A percentile compares a stretch with the other conserved stretches of the same genome.
These are phyloP conservation scores for Nycticryphes semicollaris DNA, from an alignment of 2,113 vertebrate species.

Conservation along the genomic window DNA sequence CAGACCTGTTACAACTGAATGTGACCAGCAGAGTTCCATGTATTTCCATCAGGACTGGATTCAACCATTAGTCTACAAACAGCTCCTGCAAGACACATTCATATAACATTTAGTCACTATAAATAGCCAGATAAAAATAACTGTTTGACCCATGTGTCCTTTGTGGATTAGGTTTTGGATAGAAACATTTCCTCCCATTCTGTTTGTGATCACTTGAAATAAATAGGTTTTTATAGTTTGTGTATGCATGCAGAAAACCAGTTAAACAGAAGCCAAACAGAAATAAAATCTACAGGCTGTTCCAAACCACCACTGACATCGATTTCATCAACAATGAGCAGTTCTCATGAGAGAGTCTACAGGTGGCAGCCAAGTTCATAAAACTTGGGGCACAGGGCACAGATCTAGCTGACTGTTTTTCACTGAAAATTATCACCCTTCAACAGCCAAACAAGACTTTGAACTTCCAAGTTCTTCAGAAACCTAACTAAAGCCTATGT, in stretches of 20 bases:
- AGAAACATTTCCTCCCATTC: constrained; percentile 22
- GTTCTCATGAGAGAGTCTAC: background rate
- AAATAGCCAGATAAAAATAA: constrained; percentile 23
- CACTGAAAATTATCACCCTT: background rate
- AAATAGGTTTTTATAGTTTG: constrained; percentile 15
- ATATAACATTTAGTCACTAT: background rate
- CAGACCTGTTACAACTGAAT: background rate
- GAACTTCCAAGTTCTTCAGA: background rate
- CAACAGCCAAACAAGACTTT: background rate
- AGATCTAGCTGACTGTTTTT: background rate
- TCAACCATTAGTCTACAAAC: background rate
- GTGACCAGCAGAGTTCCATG: background rate
- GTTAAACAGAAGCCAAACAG: constrained; percentile 6
- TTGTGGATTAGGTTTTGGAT: background rate
- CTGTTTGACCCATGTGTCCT: background rate
- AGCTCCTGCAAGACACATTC: background rate
- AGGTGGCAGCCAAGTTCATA: background rate
- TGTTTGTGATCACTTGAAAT: background rate
- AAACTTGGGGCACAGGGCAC: background rate
- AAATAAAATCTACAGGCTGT: constrained; percentile 8
- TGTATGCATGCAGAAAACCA: background rate
- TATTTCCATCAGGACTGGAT: background rate
- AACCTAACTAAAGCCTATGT: background rate
- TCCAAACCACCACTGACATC: background rate
- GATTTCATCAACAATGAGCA: background rate